Conservation (phyloP, 2,797 vertebrate genomes). For the Caiman crocodilus region DNA sequence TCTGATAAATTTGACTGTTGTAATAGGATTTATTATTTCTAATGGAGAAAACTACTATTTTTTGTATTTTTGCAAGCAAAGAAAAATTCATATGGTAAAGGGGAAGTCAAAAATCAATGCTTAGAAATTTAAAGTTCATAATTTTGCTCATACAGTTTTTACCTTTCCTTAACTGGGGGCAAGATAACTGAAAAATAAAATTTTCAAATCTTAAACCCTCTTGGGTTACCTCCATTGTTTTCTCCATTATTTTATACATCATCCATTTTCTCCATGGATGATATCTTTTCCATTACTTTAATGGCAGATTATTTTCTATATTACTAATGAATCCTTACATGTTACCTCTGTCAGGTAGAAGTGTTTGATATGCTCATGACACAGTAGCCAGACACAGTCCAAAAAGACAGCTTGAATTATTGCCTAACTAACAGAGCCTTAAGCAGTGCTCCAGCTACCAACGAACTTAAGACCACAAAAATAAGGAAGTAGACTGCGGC, state of each 20-base stretch:
- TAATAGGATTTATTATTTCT: no score
- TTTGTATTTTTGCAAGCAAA: background rate
- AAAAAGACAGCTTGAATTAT: no score
- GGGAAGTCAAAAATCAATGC: background rate
- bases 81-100: background rate
- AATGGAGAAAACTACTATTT: background rate
- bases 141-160: background rate
- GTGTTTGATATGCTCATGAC: no score
- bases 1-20: no score
- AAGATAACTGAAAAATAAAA: background rate
- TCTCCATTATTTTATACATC: background rate
- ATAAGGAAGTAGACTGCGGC: no score
- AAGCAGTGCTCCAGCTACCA: no score
- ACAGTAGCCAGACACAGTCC: no score
- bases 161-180: background rate
- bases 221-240: background rate
- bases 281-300: background rate
- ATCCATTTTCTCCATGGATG: background rate
- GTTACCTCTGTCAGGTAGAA: no score
- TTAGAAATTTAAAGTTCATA: conserved; percentile 9
- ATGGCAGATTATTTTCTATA: background rate
- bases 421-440: no score
- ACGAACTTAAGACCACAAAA: no score
- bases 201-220: background rate
- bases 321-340: fast-evolving